These are phyloP conservation scores for Brenthis hecate DNA, from an alignment of 2,888 invertebrate genomes.

Conservation along the genomic window DNA sequence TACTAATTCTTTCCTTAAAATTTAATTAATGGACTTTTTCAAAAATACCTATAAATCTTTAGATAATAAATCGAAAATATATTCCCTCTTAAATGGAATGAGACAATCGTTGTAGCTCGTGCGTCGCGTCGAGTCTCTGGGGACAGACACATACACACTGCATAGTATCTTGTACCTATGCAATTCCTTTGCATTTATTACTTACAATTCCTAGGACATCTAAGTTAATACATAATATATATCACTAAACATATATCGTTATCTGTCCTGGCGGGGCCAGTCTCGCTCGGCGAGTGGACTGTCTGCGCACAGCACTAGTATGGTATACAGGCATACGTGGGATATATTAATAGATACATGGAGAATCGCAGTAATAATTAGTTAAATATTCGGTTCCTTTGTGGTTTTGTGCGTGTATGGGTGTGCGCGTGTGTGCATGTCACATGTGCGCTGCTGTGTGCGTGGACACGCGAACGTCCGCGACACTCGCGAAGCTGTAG, in stretches of 20 bases:
- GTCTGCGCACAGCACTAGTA: too few species aligned
- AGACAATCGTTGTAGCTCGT: background rate
- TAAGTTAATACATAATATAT: too few species aligned
- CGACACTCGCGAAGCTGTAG: background rate
- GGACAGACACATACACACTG: background rate
- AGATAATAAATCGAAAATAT: constrained; percentile 11
- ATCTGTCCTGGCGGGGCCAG: too few species aligned
- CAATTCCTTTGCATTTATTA: too few species aligned
- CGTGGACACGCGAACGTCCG: background rate
- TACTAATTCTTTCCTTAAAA: constrained; percentile 7
- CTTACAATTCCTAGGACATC: too few species aligned
- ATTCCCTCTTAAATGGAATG: background rate
- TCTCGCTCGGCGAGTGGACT: too few species aligned
- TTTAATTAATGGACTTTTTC: constrained; percentile 9
- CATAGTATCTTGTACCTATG: background rate
- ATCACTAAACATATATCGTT: too few species aligned
- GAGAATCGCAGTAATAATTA: too few species aligned
- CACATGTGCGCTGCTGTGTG: too few species aligned
- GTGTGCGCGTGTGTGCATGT: background rate
- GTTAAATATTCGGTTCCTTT: too few species aligned
- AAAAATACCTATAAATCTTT: constrained; percentile 15
- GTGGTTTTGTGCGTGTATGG: background rate
- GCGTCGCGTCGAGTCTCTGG: background rate
- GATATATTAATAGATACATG: too few species aligned
- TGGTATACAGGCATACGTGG: too few species aligned